A percentile compares a stretch with the other conserved stretches of the same genome.
Evolutionary conservation across 2,888 invertebrate genomes (phyloP).

Genomic region (Troglohyphantes excavatus): DNA sequence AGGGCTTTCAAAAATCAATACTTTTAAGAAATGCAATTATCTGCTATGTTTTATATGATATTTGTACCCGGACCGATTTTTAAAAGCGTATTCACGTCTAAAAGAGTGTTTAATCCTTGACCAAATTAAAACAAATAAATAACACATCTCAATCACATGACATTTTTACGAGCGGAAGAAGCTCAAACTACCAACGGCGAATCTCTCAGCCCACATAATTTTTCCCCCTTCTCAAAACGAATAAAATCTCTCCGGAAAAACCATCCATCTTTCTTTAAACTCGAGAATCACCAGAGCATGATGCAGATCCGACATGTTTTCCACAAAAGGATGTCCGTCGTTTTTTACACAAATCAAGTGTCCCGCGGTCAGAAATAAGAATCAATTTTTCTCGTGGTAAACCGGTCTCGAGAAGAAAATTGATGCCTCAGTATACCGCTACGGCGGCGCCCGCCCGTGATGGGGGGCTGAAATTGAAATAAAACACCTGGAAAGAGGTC

Average conservation of each 20-base stretch:
- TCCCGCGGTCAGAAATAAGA: slow-evolving; percentile 45
- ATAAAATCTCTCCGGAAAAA: not conserved
- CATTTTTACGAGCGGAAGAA: too few relatives aligned
- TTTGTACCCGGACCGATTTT: too few relatives aligned
- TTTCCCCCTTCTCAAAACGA: not conserved
- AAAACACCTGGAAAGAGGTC: slow-evolving; percentile 28
- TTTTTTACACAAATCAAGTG: slow-evolving; percentile 19
- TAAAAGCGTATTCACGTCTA: too few relatives aligned
- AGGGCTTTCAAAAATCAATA: too few relatives aligned
- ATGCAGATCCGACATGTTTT: not conserved
- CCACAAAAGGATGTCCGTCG: slow-evolving; percentile 48
- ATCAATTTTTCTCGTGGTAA: slow-evolving; percentile 44
- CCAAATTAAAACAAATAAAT: too few relatives aligned
- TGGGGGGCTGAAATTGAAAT: not conserved
- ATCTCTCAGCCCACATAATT: not conserved
- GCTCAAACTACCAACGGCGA: not conserved
- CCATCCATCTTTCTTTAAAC: not conserved
- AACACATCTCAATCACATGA: too few relatives aligned
- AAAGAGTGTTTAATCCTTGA: too few relatives aligned
- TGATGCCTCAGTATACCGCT: slow-evolving; percentile 25
- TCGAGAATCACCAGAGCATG: not conserved
- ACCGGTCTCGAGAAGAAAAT: slow-evolving; percentile 39
- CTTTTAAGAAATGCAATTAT: too few relatives aligned
- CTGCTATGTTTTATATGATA: too few relatives aligned
- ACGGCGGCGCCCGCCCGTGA: not conserved